Conservation (phyloP, 2,113 vertebrate genomes). For the Clarias batrachus region DNA sequence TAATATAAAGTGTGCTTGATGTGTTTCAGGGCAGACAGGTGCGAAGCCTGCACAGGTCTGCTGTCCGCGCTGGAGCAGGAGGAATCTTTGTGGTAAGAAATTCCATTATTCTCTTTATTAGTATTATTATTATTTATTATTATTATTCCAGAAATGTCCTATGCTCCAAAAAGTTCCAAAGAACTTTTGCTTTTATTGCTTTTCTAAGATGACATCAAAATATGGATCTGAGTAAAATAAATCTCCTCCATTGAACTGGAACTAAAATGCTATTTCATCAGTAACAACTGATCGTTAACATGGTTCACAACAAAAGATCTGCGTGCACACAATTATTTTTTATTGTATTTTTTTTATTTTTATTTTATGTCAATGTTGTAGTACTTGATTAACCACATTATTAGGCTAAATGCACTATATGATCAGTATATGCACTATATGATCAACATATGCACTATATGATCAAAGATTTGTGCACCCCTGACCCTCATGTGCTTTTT, state of each 20-base stretch:
- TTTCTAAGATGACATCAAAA: background rate
- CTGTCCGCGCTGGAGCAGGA: constrained; percentile 77
- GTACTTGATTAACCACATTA: background rate
- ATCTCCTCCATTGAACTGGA: background rate
- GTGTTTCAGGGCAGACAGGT: constrained; percentile 76
- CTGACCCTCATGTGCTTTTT: background rate
- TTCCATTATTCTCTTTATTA: background rate
- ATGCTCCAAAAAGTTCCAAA: background rate
- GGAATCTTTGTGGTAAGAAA: constrained; percentile 90
- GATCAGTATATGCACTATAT: background rate
- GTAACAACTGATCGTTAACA: background rate
- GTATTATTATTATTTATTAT: background rate
- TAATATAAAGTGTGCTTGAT: background rate
- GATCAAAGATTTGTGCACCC: background rate
- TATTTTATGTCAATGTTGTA: background rate
- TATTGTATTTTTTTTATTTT: background rate
- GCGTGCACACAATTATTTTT: background rate
- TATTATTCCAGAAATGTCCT: background rate
- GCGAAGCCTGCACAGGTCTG: constrained; percentile 79
- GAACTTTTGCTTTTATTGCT: background rate
- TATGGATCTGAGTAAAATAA: background rate
- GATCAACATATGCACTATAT: background rate
- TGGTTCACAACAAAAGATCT: too few relatives aligned
- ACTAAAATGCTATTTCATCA: background rate
- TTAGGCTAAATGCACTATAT: background rate